Base-by-base conservation (phyloP, 2,113 vertebrate species). In the Podarcis raffonei region DNA sequence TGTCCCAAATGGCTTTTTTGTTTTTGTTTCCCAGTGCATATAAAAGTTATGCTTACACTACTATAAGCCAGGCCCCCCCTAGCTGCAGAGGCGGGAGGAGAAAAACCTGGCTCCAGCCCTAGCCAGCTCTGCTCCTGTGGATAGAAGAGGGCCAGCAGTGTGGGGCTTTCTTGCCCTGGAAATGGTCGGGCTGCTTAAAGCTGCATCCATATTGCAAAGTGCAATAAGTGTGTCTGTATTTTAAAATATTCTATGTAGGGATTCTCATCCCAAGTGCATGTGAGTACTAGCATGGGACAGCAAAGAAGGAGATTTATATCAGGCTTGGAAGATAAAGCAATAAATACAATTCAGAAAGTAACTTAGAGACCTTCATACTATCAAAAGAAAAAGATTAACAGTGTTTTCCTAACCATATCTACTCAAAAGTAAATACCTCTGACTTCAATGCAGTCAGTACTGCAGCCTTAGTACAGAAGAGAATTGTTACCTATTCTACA, bases 311-410 rank as follows among this genome's bases (percentile, higher is more conserved):
- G 81, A 84, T 27, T 87, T 84, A 77, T 30, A 84, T 16, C 27
- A 92, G 80, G 85, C 7, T 72, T 83, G 15, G 15, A 87, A 90
- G 16, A 82, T 39, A 87, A 6, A 89, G 35, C 25, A 86, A 82
- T 69, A 65, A 25, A 11, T 0, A 35, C 35, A 39, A 74, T 89
- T 87, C 89, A 62, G 32, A 71, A 62, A 92, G 32, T 92, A 90
- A 89, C 0, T 1, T 0, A 84, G 81, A 75, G 18, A 0, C 0
- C 0, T 71, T 1, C 39, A 75, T 42, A 39, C 25, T 39, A 9
- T 15, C 48, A 81, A 15, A 39, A 8, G 5, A 6, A 57, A 25
- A 39, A 25, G 5, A 20, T 35, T n/a, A 80, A 59, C 13, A 72
- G 71, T 16, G 35, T 6, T 35, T 37, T 35, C 15, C 16, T 6